Evolutionary conservation across 2,888 invertebrate genomes (phyloP).

Genomic region (Eupsilia transversa): DNA sequence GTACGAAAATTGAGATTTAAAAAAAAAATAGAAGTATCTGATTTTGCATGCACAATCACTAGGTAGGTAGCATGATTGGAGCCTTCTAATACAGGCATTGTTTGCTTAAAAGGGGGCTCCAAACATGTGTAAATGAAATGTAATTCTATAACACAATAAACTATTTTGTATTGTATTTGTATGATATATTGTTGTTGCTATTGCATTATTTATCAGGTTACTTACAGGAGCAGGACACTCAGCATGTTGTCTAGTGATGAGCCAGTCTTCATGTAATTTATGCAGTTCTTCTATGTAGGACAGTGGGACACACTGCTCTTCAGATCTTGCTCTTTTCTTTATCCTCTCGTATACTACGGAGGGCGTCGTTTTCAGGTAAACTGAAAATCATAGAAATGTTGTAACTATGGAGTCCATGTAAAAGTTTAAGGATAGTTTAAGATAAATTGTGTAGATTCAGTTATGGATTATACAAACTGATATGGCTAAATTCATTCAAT

Average conservation of each 20-base stretch:
- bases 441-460: neutral
- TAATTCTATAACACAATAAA: too few relatives aligned
- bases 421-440: neutral
- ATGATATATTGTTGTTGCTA: neutral
- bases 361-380: slow-evolving; percentile 92
- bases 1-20: neutral
- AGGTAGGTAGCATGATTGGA: neutral
- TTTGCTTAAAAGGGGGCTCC: too few relatives aligned
- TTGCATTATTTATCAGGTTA: slow-evolving; percentile 23
- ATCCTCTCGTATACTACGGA: slow-evolving; percentile 93
- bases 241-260: slow-evolving; percentile 91
- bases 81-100: too few relatives aligned
- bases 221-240: slow-evolving; percentile 92
- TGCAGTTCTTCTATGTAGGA: slow-evolving; percentile 95
- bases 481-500: neutral
- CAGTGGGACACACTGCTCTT: slow-evolving; percentile 95
- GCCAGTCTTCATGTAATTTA: slow-evolving; percentile 93
- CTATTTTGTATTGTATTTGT: too few relatives aligned
- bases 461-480: neutral
- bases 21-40: neutral
- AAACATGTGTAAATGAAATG: too few relatives aligned
- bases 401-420: neutral
- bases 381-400: slow-evolving; percentile 79
- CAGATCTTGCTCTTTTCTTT: slow-evolving; percentile 93
- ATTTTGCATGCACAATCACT: neutral